phyloP scores from a whole-genome alignment of 2,888 invertebrate species.

The Megastigmus dorsalis region DNA sequence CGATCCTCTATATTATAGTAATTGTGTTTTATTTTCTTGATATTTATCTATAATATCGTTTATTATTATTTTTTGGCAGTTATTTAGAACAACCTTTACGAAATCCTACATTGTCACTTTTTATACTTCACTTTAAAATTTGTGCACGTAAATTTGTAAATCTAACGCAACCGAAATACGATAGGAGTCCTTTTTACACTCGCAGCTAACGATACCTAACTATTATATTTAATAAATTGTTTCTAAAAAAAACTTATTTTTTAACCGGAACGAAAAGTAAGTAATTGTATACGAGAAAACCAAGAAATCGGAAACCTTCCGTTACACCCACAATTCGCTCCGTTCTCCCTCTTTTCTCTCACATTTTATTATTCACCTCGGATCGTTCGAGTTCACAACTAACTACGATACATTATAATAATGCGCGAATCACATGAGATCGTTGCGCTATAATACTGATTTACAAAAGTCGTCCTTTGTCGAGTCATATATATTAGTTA shows the following conservation, averaged over 20 bases:
- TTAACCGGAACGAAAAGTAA: not conserved
- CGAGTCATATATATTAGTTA: constrained; percentile 32
- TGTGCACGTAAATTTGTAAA: too few species aligned
- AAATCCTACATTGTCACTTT: constrained; percentile 6
- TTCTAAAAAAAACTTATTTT: not conserved
- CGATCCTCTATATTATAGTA: not conserved
- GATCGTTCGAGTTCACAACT: constrained; percentile 24
- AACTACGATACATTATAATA: constrained; percentile 44
- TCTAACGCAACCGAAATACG: not conserved
- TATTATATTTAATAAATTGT: not conserved
- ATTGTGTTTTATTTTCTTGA: not conserved
- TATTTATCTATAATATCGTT: constrained; percentile 7
- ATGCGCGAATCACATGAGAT: constrained; percentile 49
- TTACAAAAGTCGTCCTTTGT: constrained; percentile 47
- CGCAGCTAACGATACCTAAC: too few species aligned
- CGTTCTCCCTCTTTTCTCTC: not conserved
- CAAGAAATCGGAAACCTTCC: constrained; percentile 58
- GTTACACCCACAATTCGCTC: constrained; percentile 56
- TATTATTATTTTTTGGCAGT: constrained; percentile 32
- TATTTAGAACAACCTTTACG: constrained; percentile 20
- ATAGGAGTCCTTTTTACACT: not conserved
- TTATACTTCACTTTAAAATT: not conserved
- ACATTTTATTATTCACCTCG: not conserved
- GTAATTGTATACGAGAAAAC: not conserved
- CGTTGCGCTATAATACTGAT: constrained; percentile 49